These are phyloP conservation scores for Typhlomys cinereus DNA, from an alignment of 2,113 vertebrate species.

Conservation along the genomic window DNA sequence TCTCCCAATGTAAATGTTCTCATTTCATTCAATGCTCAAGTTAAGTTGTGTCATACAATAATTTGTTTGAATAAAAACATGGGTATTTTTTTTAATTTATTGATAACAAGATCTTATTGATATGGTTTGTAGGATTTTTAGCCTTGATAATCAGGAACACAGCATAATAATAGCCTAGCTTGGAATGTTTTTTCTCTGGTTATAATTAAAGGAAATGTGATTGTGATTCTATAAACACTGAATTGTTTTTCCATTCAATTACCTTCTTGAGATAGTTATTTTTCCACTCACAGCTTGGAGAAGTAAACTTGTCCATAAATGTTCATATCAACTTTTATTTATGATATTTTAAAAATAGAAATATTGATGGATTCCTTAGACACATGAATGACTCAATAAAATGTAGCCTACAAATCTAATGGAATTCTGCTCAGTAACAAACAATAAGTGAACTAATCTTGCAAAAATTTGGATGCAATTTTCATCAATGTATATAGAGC, in stretches of 20 bases:
- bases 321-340: neutral
- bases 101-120: neutral
- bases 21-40: neutral
- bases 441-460: neutral
- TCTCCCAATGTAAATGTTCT: neutral
- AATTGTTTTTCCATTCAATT: neutral
- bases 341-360: neutral
- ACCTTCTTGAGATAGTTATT: neutral
- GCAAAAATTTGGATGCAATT: neutral
- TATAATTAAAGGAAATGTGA: neutral
- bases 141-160: neutral
- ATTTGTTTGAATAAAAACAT: neutral
- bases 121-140: neutral
- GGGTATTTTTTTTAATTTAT: neutral
- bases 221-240: neutral
- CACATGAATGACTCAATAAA: neutral
- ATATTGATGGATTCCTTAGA: neutral
- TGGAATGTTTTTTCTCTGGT: neutral
- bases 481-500: neutral
- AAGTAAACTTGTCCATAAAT: neutral
- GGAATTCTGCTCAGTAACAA: neutral
- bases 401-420: accelerated
- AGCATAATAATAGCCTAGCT: neutral
- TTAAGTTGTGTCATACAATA: neutral
- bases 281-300: neutral